Evolutionary conservation across 2,797 vertebrate genomes (phyloP), one percentile per base, ranked within the genome.

Genomic region (Sciurus vulgaris): DNA sequence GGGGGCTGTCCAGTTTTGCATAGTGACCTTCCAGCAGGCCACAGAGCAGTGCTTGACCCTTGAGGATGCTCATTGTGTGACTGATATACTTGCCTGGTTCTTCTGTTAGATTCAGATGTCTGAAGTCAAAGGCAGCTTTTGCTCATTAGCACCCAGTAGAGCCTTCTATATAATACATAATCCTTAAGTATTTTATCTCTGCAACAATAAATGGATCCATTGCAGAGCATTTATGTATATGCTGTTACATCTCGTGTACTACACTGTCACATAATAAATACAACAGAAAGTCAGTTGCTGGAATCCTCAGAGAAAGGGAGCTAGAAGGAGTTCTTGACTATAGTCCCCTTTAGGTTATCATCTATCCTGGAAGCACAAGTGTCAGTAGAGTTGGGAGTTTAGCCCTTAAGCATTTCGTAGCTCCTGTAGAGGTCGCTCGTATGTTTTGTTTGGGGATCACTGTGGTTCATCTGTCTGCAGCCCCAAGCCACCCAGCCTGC

Each of bases 1-100:
- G 51, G 74, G 59, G 51, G 22, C 74, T 77, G 74, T 20, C 18
- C 35, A 7, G 33, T 56, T 63, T 38, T 74, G 82, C 2, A 2
- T 20, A 56, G 14, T 12, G 33, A 33, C 22, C 79, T 77, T 65
- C 41, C 63, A 30, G 22, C 3, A 13, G 59, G 59, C 44, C 11
- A 24, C 38, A 7, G 2, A 17, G 74, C 24, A 0, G 22, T 7
- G 26, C 85, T 41, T 9, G 10, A 61, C 30, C 38, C 41, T 30
- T 5, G 44, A 74, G 49, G 35, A 41, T 5, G 0, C 35, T 30
- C 6, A 0, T 20, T 44, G 33, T 0, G 0, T 6, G 7, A 47
- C 65, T 33, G 51, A 17, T 26, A 17, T 2, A 4, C 14, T 63
- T 30, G 30, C 54, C 81, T 47, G 33, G 24, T 38, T 83, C 77